A percentile compares a stretch with the other conserved stretches of the same genome.
Conservation (phyloP, 2,797 vertebrate species). For the Oreortyx pictus region DNA sequence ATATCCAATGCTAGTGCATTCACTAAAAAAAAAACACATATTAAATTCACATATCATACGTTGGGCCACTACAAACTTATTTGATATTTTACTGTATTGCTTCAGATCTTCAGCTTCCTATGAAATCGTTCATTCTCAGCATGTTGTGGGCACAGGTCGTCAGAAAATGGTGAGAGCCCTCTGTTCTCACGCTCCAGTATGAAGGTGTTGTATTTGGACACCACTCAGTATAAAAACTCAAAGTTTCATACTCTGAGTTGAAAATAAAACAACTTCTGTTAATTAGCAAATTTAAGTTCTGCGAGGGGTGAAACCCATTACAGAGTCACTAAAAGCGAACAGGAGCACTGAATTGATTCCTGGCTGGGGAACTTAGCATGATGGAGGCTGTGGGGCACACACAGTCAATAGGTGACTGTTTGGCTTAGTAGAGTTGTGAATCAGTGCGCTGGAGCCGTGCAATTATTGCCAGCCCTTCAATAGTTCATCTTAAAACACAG, state of each 20-base stretch:
- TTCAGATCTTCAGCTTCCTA: neutral
- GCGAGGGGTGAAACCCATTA: conserved; percentile 50
- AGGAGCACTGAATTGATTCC: conserved; percentile 69
- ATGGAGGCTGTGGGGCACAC: neutral
- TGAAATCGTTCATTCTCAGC: neutral
- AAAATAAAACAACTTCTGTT: conserved; percentile 55
- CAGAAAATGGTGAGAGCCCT: neutral
- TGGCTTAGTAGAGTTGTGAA: neutral
- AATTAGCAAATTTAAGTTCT: conserved; percentile 59
- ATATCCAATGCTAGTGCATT: neutral
- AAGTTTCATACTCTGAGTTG: neutral
- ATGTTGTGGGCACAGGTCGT: neutral
- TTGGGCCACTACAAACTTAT: neutral
- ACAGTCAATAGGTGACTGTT: neutral
- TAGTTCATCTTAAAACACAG: neutral
- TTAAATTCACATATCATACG: neutral
- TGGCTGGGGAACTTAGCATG: conserved; percentile 64
- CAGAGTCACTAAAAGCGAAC: conserved; percentile 59
- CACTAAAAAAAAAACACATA: neutral
- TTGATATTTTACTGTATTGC: neutral
- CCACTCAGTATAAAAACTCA: neutral
- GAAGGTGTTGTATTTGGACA: neutral
- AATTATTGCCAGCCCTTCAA: neutral
- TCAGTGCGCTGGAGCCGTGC: accelerated
- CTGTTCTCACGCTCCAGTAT: neutral